phyloP scores from a whole-genome alignment of 2,113 vertebrate species.

The Brienomyrus longianalis region DNA sequence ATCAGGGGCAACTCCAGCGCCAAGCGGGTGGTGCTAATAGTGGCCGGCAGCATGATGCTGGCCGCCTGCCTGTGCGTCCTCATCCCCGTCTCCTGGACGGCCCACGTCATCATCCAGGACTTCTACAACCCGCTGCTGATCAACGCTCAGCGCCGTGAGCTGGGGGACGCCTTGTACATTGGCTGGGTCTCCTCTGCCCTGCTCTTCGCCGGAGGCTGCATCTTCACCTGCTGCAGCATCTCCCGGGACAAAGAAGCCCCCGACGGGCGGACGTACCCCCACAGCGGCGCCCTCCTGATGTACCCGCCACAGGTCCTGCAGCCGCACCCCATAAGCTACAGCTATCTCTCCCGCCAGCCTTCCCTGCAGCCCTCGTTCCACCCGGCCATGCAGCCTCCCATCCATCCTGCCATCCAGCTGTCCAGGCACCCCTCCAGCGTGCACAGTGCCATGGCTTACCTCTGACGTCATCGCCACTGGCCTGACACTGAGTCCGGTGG shows the following conservation, averaged over 20 bases:
- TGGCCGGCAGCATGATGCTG: conserved; percentile 57
- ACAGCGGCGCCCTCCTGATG: conserved; percentile 37
- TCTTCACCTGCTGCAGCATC: conserved; percentile 54
- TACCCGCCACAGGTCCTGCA: conserved; percentile 40
- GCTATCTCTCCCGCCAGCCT: conserved; percentile 49
- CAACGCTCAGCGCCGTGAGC: conserved; percentile 64
- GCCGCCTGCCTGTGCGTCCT: conserved; percentile 51
- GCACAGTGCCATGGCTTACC: conserved; percentile 37
- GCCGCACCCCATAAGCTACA: conserved; percentile 46
- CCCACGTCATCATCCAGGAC: conserved; percentile 60
- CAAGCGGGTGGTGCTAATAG: conserved; percentile 55
- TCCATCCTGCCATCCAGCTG: background rate
- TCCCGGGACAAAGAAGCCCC: conserved; percentile 31
- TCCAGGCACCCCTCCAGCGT: conserved; percentile 16
- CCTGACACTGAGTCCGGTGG: background rate
- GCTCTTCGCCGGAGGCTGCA: conserved; percentile 60
- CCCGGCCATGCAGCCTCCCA: background rate
- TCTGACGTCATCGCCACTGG: conserved; percentile 15
- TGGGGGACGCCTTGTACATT: conserved; percentile 68
- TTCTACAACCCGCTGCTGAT: conserved; percentile 66
- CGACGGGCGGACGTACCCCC: conserved; percentile 43
- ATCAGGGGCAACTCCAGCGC: conserved; percentile 50
- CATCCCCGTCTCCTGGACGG: conserved; percentile 68
- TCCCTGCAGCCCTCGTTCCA: conserved; percentile 34
- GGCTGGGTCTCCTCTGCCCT: conserved; percentile 63